Percentiles rank a stretch among this genome's conserved stretches.
These are phyloP conservation scores for Pantherophis vulpinus DNA, from an alignment of 2,797 vertebrate genomes.

Conservation along the genomic window DNA sequence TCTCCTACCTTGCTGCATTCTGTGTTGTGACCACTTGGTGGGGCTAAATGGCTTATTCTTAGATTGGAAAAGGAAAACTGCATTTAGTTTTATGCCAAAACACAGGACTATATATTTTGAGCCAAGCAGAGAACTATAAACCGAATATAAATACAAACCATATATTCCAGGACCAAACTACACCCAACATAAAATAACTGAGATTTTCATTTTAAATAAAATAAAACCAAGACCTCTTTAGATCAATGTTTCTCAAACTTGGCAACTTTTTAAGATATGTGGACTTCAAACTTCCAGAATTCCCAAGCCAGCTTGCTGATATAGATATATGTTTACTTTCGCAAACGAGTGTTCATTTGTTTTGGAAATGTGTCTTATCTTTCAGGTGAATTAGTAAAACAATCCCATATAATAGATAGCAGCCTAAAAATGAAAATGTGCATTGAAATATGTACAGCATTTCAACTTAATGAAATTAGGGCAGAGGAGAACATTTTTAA, in stretches of 20 bases:
- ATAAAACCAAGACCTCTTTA: neutral
- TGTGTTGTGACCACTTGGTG: constrained; percentile 60
- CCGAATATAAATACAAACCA: neutral
- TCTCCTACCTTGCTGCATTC: constrained; percentile 45
- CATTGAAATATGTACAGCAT: neutral
- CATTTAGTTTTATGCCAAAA: neutral
- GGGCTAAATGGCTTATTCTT: constrained; percentile 55
- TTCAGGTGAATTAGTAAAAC: neutral
- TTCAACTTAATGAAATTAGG: neutral
- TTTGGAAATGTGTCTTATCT: neutral
- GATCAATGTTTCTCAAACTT: neutral
- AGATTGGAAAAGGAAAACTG: neutral
- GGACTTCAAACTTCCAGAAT: neutral
- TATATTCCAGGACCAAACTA: neutral
- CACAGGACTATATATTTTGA: neutral
- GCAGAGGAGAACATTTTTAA: neutral
- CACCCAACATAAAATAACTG: neutral
- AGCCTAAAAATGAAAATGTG: neutral
- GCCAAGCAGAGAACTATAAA: neutral
- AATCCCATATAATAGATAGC: neutral
- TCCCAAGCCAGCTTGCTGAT: neutral
- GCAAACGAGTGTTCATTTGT: neutral
- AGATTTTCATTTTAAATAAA: neutral
- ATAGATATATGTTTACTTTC: neutral
- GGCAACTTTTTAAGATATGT: neutral